A percentile compares a stretch with the other conserved stretches of the same genome.
phyloP scores from a whole-genome alignment of 2,113 vertebrate genomes.

The Colinus virginianus region DNA sequence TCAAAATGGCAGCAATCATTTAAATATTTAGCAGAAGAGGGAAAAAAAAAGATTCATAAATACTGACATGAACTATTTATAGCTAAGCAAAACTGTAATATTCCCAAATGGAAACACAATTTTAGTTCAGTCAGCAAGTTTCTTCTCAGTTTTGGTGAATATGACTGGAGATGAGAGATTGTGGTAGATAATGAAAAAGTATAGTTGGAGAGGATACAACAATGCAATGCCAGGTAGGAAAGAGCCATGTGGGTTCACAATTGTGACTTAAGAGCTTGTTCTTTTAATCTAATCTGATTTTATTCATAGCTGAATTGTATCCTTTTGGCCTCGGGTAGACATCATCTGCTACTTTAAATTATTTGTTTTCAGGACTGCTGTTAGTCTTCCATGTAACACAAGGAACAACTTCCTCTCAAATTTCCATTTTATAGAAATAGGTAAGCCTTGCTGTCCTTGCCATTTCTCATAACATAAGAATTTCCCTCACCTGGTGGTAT shows the following conservation, averaged over 20 bases:
- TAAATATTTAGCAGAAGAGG: neutral
- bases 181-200: neutral
- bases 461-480: neutral
- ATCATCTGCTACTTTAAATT: neutral
- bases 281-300: neutral
- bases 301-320: neutral
- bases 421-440: neutral
- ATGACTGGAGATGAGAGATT: neutral
- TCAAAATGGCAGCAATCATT: neutral
- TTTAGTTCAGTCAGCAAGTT: neutral
- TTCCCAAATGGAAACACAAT: neutral
- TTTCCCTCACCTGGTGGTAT: neutral
- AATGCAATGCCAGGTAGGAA: neutral
- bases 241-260: accelerated
- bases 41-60: neutral
- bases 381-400: neutral
- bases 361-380: neutral
- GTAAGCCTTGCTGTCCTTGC: neutral
- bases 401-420: neutral
- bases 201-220: neutral
- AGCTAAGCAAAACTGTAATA: neutral
- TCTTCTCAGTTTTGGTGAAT: neutral
- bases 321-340: neutral
- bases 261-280: neutral
- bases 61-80: neutral